Conservation (phyloP, 2,797 vertebrate genomes). For the Myotis myotis region DNA sequence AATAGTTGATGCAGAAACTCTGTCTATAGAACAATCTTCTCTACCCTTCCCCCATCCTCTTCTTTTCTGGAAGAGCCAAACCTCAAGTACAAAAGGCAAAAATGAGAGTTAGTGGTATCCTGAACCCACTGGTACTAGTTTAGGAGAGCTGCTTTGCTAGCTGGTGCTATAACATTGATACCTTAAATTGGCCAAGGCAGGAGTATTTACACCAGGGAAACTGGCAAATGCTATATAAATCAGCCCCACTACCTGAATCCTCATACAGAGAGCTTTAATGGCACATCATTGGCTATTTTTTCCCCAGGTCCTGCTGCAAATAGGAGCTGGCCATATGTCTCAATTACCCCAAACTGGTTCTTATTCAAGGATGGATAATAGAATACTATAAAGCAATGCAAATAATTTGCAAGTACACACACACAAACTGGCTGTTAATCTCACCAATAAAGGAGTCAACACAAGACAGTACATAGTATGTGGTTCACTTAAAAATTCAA, state of each 20-base stretch:
- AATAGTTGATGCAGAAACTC: neutral
- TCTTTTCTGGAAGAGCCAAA: neutral
- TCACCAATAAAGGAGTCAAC: neutral
- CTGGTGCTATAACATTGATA: neutral
- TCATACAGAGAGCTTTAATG: neutral
- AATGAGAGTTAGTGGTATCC: neutral
- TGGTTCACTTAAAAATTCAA: neutral
- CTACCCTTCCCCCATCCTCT: too few relatives aligned
- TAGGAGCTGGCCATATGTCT: neutral
- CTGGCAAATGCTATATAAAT: neutral
- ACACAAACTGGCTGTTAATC: neutral
- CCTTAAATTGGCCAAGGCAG: neutral
- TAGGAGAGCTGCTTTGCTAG: conserved; percentile 1
- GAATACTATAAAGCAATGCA: neutral
- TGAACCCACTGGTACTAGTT: neutral
- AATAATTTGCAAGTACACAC: neutral
- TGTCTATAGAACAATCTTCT: neutral
- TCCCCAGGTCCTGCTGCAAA: neutral
- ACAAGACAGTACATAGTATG: neutral
- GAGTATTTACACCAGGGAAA: conserved; percentile 24
- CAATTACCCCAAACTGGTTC: neutral
- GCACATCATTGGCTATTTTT: neutral
- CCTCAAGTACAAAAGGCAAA: neutral
- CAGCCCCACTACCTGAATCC: neutral
- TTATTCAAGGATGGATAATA: neutral